These are phyloP conservation scores for Panthera tigris DNA, from an alignment of 2,113 vertebrate species.

Conservation along the genomic window DNA sequence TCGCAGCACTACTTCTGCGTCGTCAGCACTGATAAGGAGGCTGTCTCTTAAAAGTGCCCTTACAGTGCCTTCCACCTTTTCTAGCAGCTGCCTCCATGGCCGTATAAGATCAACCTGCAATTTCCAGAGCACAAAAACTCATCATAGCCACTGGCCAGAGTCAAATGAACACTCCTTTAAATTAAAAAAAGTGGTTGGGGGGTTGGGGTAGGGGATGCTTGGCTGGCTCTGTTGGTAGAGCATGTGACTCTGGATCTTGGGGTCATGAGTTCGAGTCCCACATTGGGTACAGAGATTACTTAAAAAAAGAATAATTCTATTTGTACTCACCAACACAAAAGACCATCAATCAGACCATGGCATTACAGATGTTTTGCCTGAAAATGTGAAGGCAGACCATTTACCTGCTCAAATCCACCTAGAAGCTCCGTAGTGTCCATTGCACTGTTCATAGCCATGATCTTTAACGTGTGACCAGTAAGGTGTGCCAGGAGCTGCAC, in stretches of 20 bases:
- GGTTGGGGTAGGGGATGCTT: too few species aligned
- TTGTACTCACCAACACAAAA: background rate
- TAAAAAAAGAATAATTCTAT: background rate
- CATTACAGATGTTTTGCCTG: background rate
- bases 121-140: background rate
- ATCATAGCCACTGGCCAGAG: background rate
- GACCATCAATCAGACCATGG: background rate
- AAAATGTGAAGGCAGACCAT: background rate
- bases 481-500: conserved; percentile 94
- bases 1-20: conserved; percentile 92
- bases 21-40: conserved; percentile 91
- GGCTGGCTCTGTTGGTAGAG: too few species aligned
- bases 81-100: conserved; percentile 93
- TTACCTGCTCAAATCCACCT: conserved; percentile 98
- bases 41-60: conserved; percentile 90
- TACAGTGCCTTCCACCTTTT: conserved; percentile 90
- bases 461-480: conserved; percentile 91
- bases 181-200: background rate
- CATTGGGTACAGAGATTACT: too few species aligned
- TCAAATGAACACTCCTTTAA: background rate
- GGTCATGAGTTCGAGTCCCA: too few species aligned
- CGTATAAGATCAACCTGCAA: conserved; percentile 93
- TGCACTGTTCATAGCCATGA: conserved; percentile 97
- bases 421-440: conserved; percentile 98
- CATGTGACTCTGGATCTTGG: too few species aligned